These are phyloP conservation scores for Hippocampus zosterae DNA, from an alignment of 2,113 vertebrate species.

Conservation along the genomic window DNA sequence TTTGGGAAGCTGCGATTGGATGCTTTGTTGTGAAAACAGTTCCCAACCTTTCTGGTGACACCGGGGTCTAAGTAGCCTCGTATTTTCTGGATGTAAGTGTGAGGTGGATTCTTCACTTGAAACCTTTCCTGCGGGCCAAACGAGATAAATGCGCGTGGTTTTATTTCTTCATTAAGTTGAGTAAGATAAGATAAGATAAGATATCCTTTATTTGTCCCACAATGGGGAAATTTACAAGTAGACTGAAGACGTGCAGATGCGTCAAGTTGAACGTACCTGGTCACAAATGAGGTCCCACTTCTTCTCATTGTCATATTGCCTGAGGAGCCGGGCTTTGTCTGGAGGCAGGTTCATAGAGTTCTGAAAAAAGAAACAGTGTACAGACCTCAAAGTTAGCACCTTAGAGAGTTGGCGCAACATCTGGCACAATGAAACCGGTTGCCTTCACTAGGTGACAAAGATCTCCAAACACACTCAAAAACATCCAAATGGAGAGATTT, in stretches of 20 bases:
- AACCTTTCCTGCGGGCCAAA: conserved; percentile 81
- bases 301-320: conserved; percentile 95
- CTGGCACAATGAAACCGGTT: neutral
- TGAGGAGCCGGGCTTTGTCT: conserved; percentile 90
- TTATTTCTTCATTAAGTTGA: neutral
- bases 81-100: conserved; percentile 94
- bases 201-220: no score
- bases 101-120: conserved; percentile 95
- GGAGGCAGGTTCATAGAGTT: conserved; percentile 97
- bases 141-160: neutral
- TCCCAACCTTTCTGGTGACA: conserved; percentile 86
- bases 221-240: no score
- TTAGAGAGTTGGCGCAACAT: neutral
- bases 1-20: neutral
- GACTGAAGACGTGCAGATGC: neutral
- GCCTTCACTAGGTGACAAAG: neutral
- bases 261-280: conserved; percentile 74
- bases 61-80: conserved; percentile 88
- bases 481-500: neutral
- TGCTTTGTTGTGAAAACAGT: neutral
- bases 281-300: conserved; percentile 98
- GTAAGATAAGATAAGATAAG: no score
- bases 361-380: conserved; percentile 61
- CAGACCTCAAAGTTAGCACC: neutral
- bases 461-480: neutral